Evolutionary conservation across 2,888 invertebrate genomes (phyloP), one percentile per base, ranked within the genome.

Genomic region (Polydrusus pterygomalis): DNA sequence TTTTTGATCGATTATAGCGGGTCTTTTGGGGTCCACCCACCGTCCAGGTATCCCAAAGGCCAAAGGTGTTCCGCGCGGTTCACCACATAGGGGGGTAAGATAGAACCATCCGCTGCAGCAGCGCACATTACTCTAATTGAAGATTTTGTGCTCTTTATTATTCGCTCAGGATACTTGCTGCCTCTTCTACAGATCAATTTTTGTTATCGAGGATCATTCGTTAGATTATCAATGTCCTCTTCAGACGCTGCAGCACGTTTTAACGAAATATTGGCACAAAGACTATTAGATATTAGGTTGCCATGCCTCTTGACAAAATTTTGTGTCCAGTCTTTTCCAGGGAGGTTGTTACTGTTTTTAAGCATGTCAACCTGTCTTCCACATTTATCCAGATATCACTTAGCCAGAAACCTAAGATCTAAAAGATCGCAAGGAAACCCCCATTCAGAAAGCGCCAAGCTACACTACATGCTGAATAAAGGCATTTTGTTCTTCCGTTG

Each of bases 81-180:
- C 8, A 65, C 65, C 15, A 49, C 65, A 18, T 65, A 65, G 30
- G 82, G 84, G 15, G 84, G 85, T 54, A 87, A 77, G 8, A 85
- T 58, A 25, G 73, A 75, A n/a, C 87, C 86, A 72, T 77, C 69
- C 40, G 86, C 85, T 69, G 83, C 79, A 8, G 81, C 84, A 77
- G 81, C 80, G 74, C 86, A 82, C 86, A 87, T 86, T 1, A 87
- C 72, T 8, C 84, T 83, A 15, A 79, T 83, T n/a, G 79, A 76
- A 47, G 72, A 63, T 72, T 80, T 79, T 43, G 75, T 71, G 40
- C 58, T 67, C 15, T 65, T 65, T 9, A 65, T 45, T 34, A 25
- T 65, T n/a, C 30, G 18, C 34, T 65, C 49, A n/a, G 49, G 65
- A 49, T 65, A 65, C 45, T 78, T 78, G 34, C 64, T 65, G 25